These are phyloP conservation scores for Dermatemys mawii DNA, from an alignment of 2,113 vertebrate genomes.

Conservation along the genomic window DNA sequence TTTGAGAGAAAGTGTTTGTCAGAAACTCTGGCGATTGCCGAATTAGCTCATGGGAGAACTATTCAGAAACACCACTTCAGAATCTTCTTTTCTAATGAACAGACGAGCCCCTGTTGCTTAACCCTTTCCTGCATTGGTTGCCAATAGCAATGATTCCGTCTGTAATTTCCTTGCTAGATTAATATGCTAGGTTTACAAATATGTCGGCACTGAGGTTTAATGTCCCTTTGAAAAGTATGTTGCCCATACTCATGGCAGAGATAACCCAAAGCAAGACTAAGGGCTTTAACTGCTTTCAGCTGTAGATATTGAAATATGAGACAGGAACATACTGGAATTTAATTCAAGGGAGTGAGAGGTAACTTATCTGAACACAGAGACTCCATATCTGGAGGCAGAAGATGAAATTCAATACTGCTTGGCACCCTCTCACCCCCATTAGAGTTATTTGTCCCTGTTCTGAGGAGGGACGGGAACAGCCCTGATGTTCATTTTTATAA, in stretches of 20 bases:
- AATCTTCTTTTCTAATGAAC: constrained; percentile 33
- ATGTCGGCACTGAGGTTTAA: not conserved
- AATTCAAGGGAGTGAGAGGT: not conserved
- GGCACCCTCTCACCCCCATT: not conserved
- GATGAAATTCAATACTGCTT: not conserved
- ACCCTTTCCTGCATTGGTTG: not conserved
- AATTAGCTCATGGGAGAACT: constrained; percentile 68
- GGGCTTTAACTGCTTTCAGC: not conserved
- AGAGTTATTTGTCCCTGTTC: not conserved
- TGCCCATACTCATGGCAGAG: not conserved
- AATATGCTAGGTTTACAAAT: not conserved
- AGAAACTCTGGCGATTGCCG: constrained; percentile 66
- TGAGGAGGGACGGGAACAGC: not conserved
- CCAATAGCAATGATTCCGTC: not conserved
- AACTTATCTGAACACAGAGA: not conserved
- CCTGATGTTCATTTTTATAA: not conserved
- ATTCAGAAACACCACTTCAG: constrained; percentile 65
- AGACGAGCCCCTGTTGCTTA: constrained; percentile 35
- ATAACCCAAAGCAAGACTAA: not conserved
- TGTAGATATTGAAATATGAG: not conserved
- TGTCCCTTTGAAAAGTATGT: not conserved
- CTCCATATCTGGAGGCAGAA: not conserved
- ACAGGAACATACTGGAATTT: not conserved
- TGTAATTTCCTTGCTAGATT: not conserved
- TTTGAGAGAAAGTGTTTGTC: constrained; percentile 73